phyloP scores from a whole-genome alignment of 2,113 vertebrate genomes.

The Coturnix japonica region DNA sequence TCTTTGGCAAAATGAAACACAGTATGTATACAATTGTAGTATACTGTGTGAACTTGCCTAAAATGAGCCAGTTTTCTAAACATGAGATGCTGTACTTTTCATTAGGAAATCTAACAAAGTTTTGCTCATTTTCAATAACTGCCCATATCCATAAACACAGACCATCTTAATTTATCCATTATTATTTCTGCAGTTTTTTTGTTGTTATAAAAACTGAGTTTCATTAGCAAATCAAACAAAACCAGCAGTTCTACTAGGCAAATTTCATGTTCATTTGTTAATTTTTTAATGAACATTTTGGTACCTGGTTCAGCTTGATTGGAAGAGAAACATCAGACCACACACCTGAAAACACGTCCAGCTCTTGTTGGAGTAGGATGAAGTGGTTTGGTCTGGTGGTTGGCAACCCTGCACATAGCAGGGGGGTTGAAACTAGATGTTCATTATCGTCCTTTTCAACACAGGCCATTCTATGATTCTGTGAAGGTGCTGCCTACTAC shows the following conservation, averaged over 20 bases:
- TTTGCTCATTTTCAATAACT: neutral
- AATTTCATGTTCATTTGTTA: neutral
- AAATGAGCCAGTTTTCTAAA: slow-evolving; percentile 46
- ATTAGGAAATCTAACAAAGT: neutral
- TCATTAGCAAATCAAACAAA: neutral
- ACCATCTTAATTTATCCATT: neutral
- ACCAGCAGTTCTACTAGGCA: neutral
- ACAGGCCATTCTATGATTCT: no score
- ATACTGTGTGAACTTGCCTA: neutral
- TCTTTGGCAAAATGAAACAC: neutral
- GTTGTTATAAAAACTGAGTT: neutral
- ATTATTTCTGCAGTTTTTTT: neutral
- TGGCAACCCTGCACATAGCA: no score
- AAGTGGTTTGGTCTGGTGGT: no score
- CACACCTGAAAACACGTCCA: neutral
- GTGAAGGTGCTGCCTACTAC: neutral
- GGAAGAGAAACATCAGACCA: neutral
- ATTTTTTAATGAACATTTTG: neutral
- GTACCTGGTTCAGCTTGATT: neutral
- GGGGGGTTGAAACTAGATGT: no score
- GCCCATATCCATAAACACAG: neutral
- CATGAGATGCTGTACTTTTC: neutral
- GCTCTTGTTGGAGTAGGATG: neutral
- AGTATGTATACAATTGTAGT: neutral
- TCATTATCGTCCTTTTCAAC: no score